Conservation (phyloP, 2,113 vertebrate genomes). For the Thermophis baileyi region DNA sequence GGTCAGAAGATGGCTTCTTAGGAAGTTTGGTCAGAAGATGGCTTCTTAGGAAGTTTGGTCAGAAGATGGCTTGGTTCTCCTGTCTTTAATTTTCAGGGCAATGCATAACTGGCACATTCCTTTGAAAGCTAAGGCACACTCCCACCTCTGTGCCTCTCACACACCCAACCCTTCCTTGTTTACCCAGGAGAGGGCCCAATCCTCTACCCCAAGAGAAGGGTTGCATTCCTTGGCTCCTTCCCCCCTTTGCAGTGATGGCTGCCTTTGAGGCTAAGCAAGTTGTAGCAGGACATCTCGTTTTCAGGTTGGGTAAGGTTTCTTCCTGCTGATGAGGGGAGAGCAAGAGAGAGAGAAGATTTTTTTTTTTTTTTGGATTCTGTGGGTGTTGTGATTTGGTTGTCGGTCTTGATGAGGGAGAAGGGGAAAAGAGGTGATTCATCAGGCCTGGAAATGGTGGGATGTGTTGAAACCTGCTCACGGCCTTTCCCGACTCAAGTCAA, state of each 20-base stretch:
- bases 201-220: neutral
- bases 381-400: neutral
- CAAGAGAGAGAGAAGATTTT: accelerated
- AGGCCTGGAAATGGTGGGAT: constrained; percentile 43
- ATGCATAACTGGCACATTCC: constrained; percentile 28
- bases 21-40: neutral
- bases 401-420: constrained; percentile 48
- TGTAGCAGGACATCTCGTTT: constrained; percentile 53
- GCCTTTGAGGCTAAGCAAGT: constrained; percentile 53
- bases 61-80: neutral
- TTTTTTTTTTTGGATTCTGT: neutral
- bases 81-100: neutral
- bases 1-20: too few relatives aligned
- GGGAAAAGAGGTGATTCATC: constrained; percentile 44
- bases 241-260: constrained; percentile 10
- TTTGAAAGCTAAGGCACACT: constrained; percentile 27
- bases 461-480: constrained; percentile 62
- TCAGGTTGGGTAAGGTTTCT: constrained; percentile 69
- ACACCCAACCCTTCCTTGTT: neutral
- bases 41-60: neutral
- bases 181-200: neutral
- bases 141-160: neutral
- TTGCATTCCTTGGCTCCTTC: constrained; percentile 22
- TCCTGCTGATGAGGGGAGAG: constrained; percentile 47
- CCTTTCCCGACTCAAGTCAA: constrained; percentile 34